These are phyloP conservation scores for Melanotaenia parkinsoni DNA, from an alignment of 2,797 vertebrate species.

Conservation along the genomic window DNA sequence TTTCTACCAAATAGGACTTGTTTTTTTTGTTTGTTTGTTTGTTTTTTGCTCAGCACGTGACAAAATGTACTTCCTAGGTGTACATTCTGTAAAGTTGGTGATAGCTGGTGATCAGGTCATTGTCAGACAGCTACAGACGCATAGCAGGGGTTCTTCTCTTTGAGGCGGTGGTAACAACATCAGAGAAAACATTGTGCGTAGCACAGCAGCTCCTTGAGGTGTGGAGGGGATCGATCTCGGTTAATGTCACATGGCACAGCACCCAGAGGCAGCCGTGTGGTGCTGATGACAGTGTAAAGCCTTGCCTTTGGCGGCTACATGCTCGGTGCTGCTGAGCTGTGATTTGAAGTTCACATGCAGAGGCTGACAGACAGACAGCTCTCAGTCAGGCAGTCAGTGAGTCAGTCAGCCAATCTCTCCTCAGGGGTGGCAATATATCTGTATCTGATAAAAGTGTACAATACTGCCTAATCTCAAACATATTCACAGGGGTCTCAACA, in stretches of 20 bases:
- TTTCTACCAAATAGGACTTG: constrained; percentile 1
- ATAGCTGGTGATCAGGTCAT: constrained; percentile 56
- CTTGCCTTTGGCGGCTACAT: constrained; percentile 83
- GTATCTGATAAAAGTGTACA: constrained; percentile 66
- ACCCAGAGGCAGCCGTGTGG: constrained; percentile 80
- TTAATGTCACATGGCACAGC: constrained; percentile 80
- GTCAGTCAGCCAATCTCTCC: constrained; percentile 68
- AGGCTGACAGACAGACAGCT: constrained; percentile 82
- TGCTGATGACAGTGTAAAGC: constrained; percentile 82
- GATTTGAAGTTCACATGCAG: constrained; percentile 82
- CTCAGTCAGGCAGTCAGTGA: constrained; percentile 72
- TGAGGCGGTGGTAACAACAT: constrained; percentile 63
- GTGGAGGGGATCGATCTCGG: constrained; percentile 77
- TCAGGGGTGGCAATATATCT: constrained; percentile 67
- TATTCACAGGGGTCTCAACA: constrained; percentile 37
- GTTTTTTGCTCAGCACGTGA: background rate
- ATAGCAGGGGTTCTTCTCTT: constrained; percentile 55
- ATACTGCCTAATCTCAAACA: constrained; percentile 55
- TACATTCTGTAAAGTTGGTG: constrained; percentile 30
- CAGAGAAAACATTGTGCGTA: constrained; percentile 60
- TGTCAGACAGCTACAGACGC: constrained; percentile 54
- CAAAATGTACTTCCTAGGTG: constrained; percentile 8
- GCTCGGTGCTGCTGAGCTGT: constrained; percentile 72
- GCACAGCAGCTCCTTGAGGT: constrained; percentile 78
- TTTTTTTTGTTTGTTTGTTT: background rate